Conservation (phyloP, 2,113 vertebrate genomes). For the Leiothrix lutea region DNA sequence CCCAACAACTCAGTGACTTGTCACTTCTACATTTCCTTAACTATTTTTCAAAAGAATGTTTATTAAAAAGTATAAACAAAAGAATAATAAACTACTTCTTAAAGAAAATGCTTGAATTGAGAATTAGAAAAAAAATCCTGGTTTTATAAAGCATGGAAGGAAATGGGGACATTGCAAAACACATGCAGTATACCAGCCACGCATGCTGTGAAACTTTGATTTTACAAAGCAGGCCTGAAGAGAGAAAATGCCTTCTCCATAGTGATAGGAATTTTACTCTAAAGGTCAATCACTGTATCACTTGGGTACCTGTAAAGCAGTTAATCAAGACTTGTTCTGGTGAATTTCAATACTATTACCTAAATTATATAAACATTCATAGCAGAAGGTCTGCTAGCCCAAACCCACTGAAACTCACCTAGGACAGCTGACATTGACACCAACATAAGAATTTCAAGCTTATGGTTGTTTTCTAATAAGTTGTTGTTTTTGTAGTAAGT, state of each 20-base stretch:
- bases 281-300: not conserved
- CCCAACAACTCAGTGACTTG: rapidly evolving
- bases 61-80: not conserved
- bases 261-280: rapidly evolving
- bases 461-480: not conserved
- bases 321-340: too few species aligned
- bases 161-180: not conserved
- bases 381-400: not conserved
- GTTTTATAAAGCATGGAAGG: not conserved
- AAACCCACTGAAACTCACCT: not conserved
- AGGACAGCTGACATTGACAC: not conserved
- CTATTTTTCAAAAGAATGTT: not conserved
- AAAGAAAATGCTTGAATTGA: not conserved
- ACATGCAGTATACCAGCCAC: rapidly evolving
- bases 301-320: not conserved
- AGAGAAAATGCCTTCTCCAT: not conserved
- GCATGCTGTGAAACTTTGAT: rapidly evolving
- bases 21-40: not conserved
- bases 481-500: not conserved
- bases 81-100: not conserved
- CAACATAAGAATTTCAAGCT: not conserved
- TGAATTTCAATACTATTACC: not conserved
- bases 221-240: not conserved
- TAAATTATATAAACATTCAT: not conserved
- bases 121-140: not conserved